Conservation (phyloP, 2,888 invertebrate genomes). For the Spisula solida region DNA sequence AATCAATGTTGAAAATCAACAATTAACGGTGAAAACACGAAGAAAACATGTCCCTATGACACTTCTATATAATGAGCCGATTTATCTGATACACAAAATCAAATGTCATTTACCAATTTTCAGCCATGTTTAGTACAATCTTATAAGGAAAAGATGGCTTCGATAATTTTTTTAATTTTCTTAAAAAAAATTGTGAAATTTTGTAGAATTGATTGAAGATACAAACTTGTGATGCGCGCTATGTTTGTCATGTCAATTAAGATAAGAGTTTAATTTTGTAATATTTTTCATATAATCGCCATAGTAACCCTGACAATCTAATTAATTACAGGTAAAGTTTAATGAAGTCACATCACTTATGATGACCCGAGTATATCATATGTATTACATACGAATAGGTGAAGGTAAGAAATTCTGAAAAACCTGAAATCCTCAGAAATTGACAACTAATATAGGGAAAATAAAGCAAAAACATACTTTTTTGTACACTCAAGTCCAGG, state of each 20-base stretch:
- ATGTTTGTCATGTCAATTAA: neutral
- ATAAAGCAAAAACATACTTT: no score
- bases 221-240: neutral
- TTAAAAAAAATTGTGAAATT: neutral
- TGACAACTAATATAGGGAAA: no score
- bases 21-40: slow-evolving; percentile 23
- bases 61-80: neutral
- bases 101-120: slow-evolving; percentile 9
- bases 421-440: no score
- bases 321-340: neutral
- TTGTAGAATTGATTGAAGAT: neutral
- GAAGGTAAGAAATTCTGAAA: no score
- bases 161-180: neutral
- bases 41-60: neutral
- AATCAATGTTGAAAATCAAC: slow-evolving; percentile 29
- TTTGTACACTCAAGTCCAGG: no score
- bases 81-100: neutral
- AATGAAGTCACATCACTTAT: no score
- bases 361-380: no score
- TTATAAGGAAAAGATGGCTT: neutral
- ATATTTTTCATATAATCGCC: neutral
- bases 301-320: neutral
- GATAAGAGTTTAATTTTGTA: neutral
- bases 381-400: no score
- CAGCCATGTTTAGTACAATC: neutral